phyloP scores from a whole-genome alignment of 92 coral and sea anemone genomes.

The Heliopora coerulea region DNA sequence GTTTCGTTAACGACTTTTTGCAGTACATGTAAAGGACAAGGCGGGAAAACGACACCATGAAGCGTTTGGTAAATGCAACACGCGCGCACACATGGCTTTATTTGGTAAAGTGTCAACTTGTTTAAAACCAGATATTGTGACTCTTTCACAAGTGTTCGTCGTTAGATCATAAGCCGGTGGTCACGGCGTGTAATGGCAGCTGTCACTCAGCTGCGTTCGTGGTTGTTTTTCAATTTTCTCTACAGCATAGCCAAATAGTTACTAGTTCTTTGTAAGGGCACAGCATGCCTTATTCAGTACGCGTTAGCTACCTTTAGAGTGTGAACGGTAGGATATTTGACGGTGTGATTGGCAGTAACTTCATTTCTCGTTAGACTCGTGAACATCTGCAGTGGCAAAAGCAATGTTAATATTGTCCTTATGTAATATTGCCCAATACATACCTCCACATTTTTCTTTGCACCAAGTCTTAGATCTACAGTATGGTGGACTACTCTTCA shows the following conservation, averaged over 20 bases:
- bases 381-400: background rate
- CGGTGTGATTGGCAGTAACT: background rate
- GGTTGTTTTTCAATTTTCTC: background rate
- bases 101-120: background rate
- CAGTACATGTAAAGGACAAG: background rate
- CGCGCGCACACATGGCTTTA: background rate
- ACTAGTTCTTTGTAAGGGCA: background rate
- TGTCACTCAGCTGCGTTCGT: background rate
- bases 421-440: no score
- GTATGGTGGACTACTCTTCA: no score
- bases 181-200: background rate
- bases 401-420: background rate
- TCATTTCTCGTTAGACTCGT: background rate
- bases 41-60: background rate
- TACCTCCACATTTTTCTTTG: no score
- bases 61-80: background rate
- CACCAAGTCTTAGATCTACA: no score
- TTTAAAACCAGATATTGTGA: background rate
- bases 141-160: background rate
- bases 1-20: background rate
- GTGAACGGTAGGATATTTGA: background rate
- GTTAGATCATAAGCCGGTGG: background rate
- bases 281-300: background rate
- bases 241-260: background rate
- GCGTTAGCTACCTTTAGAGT: background rate